Conservation (phyloP, 2,113 vertebrate species). For the Bettongia penicillata region DNA sequence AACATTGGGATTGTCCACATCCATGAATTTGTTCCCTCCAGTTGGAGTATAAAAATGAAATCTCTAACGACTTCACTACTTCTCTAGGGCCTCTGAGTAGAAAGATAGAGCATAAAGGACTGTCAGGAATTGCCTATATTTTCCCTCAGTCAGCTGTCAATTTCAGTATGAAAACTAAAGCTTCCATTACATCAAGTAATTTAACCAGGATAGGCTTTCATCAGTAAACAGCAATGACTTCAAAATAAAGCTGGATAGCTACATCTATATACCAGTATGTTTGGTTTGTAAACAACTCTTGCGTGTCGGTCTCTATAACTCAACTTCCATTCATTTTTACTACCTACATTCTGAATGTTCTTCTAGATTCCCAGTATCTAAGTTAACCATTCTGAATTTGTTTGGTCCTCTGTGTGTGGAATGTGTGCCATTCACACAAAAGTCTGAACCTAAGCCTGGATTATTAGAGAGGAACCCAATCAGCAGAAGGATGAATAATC, state of each 20-base stretch:
- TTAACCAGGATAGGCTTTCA: slow-evolving; percentile 26
- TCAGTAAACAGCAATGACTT: slow-evolving; percentile 60
- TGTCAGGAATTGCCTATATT: slow-evolving; percentile 55
- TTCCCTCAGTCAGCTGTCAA: slow-evolving; percentile 54
- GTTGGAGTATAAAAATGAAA: background rate
- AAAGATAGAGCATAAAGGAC: slow-evolving; percentile 62
- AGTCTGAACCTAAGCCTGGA: background rate
- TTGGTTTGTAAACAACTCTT: slow-evolving; percentile 61
- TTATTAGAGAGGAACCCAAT: background rate
- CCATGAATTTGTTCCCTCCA: background rate
- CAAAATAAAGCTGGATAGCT: slow-evolving; percentile 73
- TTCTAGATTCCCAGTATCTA: slow-evolving; percentile 21
- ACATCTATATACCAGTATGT: slow-evolving; percentile 14
- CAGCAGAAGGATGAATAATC: background rate
- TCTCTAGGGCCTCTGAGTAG: slow-evolving; percentile 11
- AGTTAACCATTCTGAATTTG: background rate
- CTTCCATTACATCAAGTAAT: slow-evolving; percentile 63
- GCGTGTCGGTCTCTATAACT: slow-evolving; percentile 61
- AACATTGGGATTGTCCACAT: background rate
- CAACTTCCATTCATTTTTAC: slow-evolving; percentile 48
- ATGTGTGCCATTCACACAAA: background rate
- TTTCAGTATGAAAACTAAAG: slow-evolving; percentile 65
- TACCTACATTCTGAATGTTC: slow-evolving; percentile 18
- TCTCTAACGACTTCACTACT: background rate
- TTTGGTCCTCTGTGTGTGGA: slow-evolving; percentile 4